Base-by-base conservation (phyloP, 2,888 invertebrate genomes). In the Encarsia formosa region DNA sequence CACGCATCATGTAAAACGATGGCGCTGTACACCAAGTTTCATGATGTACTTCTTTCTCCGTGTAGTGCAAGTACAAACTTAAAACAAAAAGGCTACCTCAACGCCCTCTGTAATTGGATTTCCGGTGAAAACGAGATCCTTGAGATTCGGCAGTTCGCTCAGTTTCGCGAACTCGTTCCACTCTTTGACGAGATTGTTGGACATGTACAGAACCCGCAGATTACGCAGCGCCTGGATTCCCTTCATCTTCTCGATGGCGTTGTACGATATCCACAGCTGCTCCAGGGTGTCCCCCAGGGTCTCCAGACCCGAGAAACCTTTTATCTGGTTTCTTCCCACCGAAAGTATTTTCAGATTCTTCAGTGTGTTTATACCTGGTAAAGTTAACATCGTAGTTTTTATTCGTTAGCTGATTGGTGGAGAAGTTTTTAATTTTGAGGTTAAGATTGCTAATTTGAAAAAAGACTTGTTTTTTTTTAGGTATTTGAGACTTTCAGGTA, bases 181-280 rank as follows among this genome's bases (percentile, higher is more conserved):
- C 55, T 95, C 95, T 66, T 91, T 91, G 0, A 96, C 85, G 20
- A 85, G 71, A 68, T 91, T 91, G 62, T 91, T 88, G 34, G 89
- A 87, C 78, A 91, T 84, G 64, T 90, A 89, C 2, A 91, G 75
- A 0, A 94, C 89, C 66, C 82, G 86, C 0, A 96, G 75, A 61
- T 85, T 91, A 65, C 86, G 86, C 69, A 96, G 77, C 0, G 82
- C 83, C 34, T 85, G 84, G 9, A 94, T 80, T 0, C 93, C 93
- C 76, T 95, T 95, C 56, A 93, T 77, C 75, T 94, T 95, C 66
- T 96, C 96, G 52, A 96, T 86, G 22, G 84, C 77, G 71, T 96
- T 96, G 70, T 95, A 95, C 0, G 95, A 95, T 32, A 95, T 84
- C 96, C 96, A 96, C 2, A 96, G 75, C 69, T 96, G 89, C 68